Percentiles rank a stretch among this genome's conserved stretches.
phyloP scores from a whole-genome alignment of 2,797 vertebrate species.

The Rhincodon typus region DNA sequence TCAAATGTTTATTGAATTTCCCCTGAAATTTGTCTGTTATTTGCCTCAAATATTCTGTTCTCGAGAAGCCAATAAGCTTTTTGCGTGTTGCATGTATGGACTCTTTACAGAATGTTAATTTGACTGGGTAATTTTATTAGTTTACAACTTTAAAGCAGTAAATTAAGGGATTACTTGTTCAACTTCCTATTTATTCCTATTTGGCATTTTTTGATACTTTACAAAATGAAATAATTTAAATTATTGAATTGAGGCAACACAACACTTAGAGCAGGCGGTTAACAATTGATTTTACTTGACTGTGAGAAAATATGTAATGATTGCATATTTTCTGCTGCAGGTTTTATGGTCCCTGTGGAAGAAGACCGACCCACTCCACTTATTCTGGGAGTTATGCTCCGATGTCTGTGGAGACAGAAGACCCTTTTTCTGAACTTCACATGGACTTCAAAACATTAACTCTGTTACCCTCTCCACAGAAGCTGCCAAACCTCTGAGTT shows the following conservation, averaged over 20 bases:
- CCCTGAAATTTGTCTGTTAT: background rate
- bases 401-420: too few species aligned
- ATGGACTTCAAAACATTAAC: too few species aligned
- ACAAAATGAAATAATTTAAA: background rate
- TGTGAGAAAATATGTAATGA: too few species aligned
- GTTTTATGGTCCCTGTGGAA: conserved; percentile 57
- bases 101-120: background rate
- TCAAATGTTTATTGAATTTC: background rate
- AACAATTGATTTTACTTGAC: background rate
- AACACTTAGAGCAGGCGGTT: background rate
- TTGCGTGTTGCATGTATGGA: too few species aligned
- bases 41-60: background rate
- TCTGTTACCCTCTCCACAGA: too few species aligned
- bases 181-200: background rate
- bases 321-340: conserved; percentile 49
- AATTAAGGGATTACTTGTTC: background rate
- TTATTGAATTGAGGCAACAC: background rate
- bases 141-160: background rate
- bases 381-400: conserved; percentile 83
- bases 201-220: background rate
- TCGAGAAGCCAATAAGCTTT: too few species aligned
- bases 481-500: too few species aligned
- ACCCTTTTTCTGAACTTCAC: too few species aligned
- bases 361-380: conserved; percentile 74
- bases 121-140: background rate